Conservation (phyloP, 1,140 invertebrate genomes). For the Harpegnathos saltator region DNA sequence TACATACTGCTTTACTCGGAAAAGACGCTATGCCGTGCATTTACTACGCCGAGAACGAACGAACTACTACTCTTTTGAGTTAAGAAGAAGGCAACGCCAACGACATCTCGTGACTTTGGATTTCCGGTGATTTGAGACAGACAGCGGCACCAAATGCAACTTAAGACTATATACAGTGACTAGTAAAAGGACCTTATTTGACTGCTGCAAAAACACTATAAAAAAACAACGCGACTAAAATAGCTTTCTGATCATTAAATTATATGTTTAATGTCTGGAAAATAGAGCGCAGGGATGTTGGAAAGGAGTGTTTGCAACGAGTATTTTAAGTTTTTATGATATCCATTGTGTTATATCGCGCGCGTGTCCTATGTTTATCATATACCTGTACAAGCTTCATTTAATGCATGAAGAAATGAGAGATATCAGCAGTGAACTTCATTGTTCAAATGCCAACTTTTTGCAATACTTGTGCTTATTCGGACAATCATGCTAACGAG, state of each 20-base stretch:
- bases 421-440: conserved; percentile 1
- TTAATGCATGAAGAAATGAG: conserved; percentile 12
- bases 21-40: too few relatives aligned
- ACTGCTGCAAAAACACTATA: not conserved
- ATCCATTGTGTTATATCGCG: not conserved
- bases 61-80: too few relatives aligned
- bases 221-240: not conserved
- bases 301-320: not conserved
- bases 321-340: conserved; percentile 24
- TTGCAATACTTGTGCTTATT: conserved; percentile 7
- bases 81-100: too few relatives aligned
- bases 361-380: not conserved
- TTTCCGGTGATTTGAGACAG: too few relatives aligned
- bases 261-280: not conserved
- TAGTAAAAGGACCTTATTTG: too few relatives aligned
- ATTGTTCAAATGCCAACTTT: not conserved
- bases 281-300: not conserved
- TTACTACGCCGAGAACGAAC: too few relatives aligned
- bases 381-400: not conserved
- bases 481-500: conserved; percentile 21
- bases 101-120: too few relatives aligned
- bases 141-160: too few relatives aligned
- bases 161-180: too few relatives aligned
- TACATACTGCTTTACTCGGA: too few relatives aligned
- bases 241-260: conserved; percentile 15